Evolutionary conservation across 2,797 vertebrate species (phyloP).

Genomic region (Xenentodon cancila): DNA sequence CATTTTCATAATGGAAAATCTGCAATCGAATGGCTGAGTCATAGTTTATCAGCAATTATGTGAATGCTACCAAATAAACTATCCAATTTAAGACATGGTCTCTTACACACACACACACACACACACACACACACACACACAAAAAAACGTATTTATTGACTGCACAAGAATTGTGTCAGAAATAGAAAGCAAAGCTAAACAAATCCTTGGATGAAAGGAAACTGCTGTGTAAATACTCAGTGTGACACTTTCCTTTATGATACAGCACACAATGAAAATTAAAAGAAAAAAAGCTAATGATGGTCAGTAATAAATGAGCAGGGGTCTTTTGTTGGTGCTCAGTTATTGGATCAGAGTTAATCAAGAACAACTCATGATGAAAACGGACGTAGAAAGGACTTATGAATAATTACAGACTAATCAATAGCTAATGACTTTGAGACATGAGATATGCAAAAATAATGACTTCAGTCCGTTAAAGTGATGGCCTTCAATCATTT

Average conservation of each 20-base stretch:
- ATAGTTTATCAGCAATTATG: too few species aligned
- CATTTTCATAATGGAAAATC: too few species aligned
- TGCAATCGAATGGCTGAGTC: too few species aligned
- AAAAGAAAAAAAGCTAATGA: not conserved
- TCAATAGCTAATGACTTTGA: conserved; percentile 2
- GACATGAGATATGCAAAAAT: not conserved
- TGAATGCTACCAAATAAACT: too few species aligned
- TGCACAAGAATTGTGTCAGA: too few species aligned
- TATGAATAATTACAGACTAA: conserved; percentile 1
- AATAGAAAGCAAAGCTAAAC: too few species aligned
- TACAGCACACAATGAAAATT: not conserved
- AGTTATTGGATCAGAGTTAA: not conserved
- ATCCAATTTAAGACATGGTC: too few species aligned
- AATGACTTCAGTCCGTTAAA: not conserved
- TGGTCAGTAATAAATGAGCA: too few species aligned
- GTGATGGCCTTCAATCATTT: not conserved
- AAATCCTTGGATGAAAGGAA: not conserved
- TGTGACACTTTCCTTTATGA: not conserved
- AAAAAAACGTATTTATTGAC: too few species aligned
- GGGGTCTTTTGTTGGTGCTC: not conserved
- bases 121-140: too few species aligned
- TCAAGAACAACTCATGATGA: not conserved
- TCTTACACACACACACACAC: too few species aligned
- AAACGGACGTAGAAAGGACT: not conserved
- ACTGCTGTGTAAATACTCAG: not conserved